phyloP scores from a whole-genome alignment of 2,888 invertebrate genomes.

The Glyphotaelius pellucidus region DNA sequence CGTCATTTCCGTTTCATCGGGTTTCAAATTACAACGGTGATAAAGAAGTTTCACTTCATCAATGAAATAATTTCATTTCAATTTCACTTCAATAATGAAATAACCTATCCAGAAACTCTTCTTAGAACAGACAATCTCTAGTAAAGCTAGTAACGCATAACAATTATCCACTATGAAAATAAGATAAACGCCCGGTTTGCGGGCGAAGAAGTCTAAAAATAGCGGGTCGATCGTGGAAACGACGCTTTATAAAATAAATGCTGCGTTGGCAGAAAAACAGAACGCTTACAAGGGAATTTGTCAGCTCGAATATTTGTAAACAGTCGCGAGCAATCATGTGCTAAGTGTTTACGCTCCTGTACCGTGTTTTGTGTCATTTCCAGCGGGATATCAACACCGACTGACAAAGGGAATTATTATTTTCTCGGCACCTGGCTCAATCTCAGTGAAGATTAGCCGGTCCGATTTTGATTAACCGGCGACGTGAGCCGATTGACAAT shows the following conservation, averaged over 20 bases:
- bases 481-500: constrained; percentile 38
- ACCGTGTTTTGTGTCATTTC: constrained; percentile 54
- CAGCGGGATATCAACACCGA: constrained; percentile 39
- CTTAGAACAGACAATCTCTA: not conserved
- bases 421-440: constrained; percentile 73
- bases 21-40: no score
- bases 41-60: no score
- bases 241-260: not conserved
- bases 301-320: not conserved
- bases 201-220: not conserved
- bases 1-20: no score
- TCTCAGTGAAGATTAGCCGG: constrained; percentile 81
- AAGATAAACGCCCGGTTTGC: not conserved
- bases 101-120: no score
- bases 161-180: not conserved
- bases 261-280: not conserved
- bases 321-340: constrained; percentile 2
- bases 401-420: constrained; percentile 60
- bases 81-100: no score
- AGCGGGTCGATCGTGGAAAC: not conserved
- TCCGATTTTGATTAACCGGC: constrained; percentile 67
- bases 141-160: no score
- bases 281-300: constrained; percentile 12
- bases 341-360: not conserved
- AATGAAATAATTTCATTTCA: no score